Evolutionary conservation across 1,140 invertebrate species (phyloP).

Genomic region (Teleogryllus occipitalis): DNA sequence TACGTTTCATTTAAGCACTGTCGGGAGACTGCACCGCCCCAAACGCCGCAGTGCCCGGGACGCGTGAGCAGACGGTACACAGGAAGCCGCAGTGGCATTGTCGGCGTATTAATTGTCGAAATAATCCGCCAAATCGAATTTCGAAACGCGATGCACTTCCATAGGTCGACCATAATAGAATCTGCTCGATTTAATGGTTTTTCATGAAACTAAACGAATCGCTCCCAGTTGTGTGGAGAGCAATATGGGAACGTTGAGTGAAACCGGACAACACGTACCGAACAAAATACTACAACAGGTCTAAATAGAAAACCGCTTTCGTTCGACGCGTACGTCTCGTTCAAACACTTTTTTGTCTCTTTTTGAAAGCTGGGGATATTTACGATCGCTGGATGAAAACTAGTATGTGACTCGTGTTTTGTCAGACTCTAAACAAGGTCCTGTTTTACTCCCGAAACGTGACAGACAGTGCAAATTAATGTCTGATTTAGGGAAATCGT

Average conservation of each 20-base stretch:
- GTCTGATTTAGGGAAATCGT: too few species aligned
- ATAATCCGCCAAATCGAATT: conserved; percentile 1
- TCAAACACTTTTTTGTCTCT: background rate
- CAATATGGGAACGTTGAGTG: background rate
- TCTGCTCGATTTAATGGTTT: conserved; percentile 4
- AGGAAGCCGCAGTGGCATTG: background rate
- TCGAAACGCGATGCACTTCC: background rate
- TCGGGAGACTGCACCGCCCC: background rate
- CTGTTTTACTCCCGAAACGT: too few species aligned
- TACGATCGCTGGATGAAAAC: background rate
- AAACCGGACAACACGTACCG: background rate
- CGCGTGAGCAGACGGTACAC: background rate
- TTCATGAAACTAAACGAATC: conserved; percentile 1
- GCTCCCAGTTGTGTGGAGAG: background rate
- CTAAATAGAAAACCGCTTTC: background rate
- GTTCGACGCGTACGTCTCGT: background rate
- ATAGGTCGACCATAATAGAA: background rate
- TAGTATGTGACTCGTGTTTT: background rate
- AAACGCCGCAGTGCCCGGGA: background rate
- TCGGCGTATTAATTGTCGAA: background rate
- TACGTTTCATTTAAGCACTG: background rate
- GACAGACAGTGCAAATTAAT: too few species aligned
- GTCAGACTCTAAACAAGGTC: background rate
- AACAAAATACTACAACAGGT: conserved; percentile 5
- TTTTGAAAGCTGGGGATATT: background rate